A percentile compares a stretch with the other conserved stretches of the same genome.
These are phyloP conservation scores for Jaculus jaculus DNA, from an alignment of 2,113 vertebrate genomes.

Conservation along the genomic window DNA sequence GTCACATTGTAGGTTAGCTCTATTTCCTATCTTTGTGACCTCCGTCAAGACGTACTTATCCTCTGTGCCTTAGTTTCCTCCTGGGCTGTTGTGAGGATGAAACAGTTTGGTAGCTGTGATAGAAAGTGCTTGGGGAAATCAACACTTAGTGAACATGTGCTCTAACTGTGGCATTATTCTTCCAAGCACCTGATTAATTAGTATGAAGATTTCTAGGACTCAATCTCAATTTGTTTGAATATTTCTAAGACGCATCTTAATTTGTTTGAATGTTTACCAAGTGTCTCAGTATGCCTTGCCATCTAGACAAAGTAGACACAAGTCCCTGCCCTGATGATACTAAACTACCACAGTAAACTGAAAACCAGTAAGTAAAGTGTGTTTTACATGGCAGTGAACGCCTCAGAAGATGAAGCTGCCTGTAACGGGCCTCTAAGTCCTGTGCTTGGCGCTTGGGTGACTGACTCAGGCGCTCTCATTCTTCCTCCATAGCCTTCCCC, in stretches of 20 bases:
- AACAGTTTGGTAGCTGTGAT: not conserved
- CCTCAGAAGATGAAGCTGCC: not conserved
- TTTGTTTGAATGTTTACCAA: not conserved
- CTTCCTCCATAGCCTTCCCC: not conserved
- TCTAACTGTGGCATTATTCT: not conserved
- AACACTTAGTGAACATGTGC: not conserved
- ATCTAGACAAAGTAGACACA: not conserved
- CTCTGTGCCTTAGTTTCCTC: not conserved
- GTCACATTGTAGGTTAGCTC: not conserved
- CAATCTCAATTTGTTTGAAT: not conserved
- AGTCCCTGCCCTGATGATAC: not conserved
- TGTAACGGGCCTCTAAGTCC: not conserved
- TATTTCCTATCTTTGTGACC: not conserved
- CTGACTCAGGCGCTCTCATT: accelerated
- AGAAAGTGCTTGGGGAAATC: not conserved
- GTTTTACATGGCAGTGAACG: accelerated
- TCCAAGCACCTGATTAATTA: not conserved
- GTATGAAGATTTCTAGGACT: not conserved
- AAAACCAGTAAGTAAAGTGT: not conserved
- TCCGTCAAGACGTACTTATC: not conserved
- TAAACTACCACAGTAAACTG: no score
- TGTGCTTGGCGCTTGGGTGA: not conserved
- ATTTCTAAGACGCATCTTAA: not conserved
- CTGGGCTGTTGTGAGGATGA: not conserved
- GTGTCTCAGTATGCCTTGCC: not conserved